Evolutionary conservation across 2,113 vertebrate genomes (phyloP).

Genomic region (Sterna hirundo): DNA sequence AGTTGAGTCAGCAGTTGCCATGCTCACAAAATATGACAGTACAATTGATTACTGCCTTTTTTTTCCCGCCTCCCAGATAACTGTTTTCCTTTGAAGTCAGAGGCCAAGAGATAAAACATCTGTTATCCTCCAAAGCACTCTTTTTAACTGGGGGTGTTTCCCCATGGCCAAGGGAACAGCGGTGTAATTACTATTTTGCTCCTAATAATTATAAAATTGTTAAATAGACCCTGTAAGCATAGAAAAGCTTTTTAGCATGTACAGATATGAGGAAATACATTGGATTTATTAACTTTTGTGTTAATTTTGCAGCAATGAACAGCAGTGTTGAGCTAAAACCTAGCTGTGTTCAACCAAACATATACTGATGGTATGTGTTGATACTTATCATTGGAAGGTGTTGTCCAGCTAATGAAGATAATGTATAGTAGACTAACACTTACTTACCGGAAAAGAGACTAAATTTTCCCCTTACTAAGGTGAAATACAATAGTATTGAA

Average conservation of each 20-base stretch:
- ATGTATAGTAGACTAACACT: not conserved
- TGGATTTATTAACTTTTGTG: not conserved
- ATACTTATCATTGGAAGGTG: not conserved
- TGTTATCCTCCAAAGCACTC: constrained; percentile 27
- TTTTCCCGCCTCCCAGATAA: constrained; percentile 8
- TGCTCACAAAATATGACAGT: constrained; percentile 29
- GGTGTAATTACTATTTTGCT: constrained; percentile 18
- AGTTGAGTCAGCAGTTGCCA: constrained; percentile 28
- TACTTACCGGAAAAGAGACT: not conserved
- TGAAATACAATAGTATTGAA: not conserved
- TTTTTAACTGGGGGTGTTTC: not conserved
- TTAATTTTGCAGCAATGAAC: not conserved
- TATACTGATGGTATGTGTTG: not conserved
- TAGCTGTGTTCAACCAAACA: not conserved
- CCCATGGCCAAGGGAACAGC: not conserved
- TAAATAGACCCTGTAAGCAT: not conserved
- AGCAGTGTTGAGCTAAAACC: not conserved
- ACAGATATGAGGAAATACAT: not conserved
- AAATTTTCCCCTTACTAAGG: not conserved
- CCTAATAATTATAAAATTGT: constrained; percentile 22
- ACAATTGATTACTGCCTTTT: constrained; percentile 46
- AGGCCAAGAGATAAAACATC: constrained; percentile 50
- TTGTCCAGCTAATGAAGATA: not conserved
- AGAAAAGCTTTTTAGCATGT: not conserved
- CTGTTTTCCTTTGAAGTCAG: constrained; percentile 53